phyloP scores from a whole-genome alignment of 2,113 vertebrate species.

The Misgurnus anguillicaudatus region DNA sequence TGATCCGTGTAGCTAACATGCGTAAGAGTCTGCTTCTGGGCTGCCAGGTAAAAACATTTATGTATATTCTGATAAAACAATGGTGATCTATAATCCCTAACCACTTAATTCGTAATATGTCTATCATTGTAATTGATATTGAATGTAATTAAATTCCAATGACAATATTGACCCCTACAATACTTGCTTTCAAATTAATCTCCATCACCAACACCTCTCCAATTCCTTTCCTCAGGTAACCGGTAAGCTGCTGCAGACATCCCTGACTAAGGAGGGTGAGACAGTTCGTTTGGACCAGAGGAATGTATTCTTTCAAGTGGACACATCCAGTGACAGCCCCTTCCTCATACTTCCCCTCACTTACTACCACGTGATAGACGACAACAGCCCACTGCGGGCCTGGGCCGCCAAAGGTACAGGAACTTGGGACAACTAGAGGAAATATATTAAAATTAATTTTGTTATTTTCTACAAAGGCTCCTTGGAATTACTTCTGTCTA shows the following conservation, averaged over 20 bases:
- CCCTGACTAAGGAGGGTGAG: conserved; percentile 90
- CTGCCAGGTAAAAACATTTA: conserved; percentile 76
- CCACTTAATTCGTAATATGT: no score
- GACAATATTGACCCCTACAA: no score
- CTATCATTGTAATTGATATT: no score
- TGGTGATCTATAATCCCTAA: neutral
- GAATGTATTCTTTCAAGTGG: conserved; percentile 93
- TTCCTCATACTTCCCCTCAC: conserved; percentile 96
- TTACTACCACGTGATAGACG: conserved; percentile 93
- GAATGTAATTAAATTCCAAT: no score
- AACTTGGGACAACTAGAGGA: neutral
- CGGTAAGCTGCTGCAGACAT: conserved; percentile 92
- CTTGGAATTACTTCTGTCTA: no score
- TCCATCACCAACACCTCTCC: conserved; percentile 49
- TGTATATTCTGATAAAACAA: neutral
- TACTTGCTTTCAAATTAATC: neutral
- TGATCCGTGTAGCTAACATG: conserved; percentile 98
- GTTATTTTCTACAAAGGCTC: neutral
- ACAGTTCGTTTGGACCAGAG: conserved; percentile 89
- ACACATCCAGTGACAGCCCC: conserved; percentile 92
- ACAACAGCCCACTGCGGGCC: conserved; percentile 84
- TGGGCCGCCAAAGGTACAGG: conserved; percentile 76
- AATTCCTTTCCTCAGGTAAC: conserved; percentile 75
- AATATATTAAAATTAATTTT: neutral
- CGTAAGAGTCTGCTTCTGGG: conserved; percentile 91